Conservation (phyloP, 1,140 invertebrate species). For the Dendrolimus kikuchii region DNA sequence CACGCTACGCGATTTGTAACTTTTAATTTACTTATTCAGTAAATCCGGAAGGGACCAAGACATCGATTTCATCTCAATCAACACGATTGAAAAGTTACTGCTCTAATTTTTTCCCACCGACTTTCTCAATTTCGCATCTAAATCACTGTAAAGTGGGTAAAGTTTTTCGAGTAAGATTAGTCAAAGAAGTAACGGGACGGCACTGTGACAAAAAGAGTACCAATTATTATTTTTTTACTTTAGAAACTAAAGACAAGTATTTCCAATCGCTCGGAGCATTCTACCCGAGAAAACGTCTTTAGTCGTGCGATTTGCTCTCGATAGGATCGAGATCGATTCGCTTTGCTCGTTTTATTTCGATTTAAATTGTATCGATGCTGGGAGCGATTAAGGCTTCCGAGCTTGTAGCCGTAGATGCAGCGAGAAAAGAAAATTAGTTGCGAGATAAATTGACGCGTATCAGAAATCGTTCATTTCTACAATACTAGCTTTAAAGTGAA, state of each 20-base stretch:
- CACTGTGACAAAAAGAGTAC: slow-evolving; percentile 52
- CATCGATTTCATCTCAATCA: neutral
- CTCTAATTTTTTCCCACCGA: slow-evolving; percentile 11
- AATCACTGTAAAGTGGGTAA: slow-evolving; percentile 29
- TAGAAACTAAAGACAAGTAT: slow-evolving; percentile 47
- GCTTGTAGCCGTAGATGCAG: slow-evolving; percentile 25
- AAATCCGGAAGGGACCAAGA: too few relatives aligned
- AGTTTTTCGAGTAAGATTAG: slow-evolving; percentile 36
- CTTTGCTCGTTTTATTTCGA: slow-evolving; percentile 59
- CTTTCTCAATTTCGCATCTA: slow-evolving; percentile 25
- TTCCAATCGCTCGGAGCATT: slow-evolving; percentile 56
- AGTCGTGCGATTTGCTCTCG: slow-evolving; percentile 65
- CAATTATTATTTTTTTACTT: slow-evolving; percentile 64
- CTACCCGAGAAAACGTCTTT: slow-evolving; percentile 57
- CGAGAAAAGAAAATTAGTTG: slow-evolving; percentile 44
- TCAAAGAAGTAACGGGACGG: slow-evolving; percentile 40
- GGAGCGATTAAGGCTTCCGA: slow-evolving; percentile 56
- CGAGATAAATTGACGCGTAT: slow-evolving; percentile 1
- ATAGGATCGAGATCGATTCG: slow-evolving; percentile 62
- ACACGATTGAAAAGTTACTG: slow-evolving; percentile 2
- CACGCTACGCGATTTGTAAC: too few relatives aligned
- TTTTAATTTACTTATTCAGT: too few relatives aligned
- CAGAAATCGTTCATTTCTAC: too few relatives aligned
- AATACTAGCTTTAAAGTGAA: too few relatives aligned
- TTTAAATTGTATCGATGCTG: slow-evolving; percentile 66